These are phyloP conservation scores for Dastarcus helophoroides DNA, from an alignment of 2,888 invertebrate genomes.

Conservation along the genomic window DNA sequence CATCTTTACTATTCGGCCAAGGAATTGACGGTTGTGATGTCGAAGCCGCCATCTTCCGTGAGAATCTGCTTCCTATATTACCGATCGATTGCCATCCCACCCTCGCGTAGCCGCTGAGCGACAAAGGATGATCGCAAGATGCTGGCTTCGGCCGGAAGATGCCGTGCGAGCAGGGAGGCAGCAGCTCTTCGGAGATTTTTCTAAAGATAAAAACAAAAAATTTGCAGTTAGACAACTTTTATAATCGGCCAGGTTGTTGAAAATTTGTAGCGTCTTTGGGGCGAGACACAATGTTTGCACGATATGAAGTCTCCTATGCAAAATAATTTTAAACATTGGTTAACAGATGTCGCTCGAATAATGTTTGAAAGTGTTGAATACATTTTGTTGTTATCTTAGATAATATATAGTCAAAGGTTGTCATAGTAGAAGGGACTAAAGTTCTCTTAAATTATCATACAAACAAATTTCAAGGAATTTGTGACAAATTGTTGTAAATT, in stretches of 20 bases:
- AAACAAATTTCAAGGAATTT: no score
- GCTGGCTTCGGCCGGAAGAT: constrained; percentile 47
- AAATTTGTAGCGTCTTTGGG: no score
- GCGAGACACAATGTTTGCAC: no score
- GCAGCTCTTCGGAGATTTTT: constrained; percentile 49
- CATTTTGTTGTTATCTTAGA: no score
- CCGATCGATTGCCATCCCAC: constrained; percentile 36
- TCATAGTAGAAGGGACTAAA: no score
- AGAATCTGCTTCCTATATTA: constrained; percentile 43
- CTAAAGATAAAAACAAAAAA: constrained; percentile 29
- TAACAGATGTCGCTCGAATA: neutral
- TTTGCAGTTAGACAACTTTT: constrained; percentile 6
- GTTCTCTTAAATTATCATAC: no score
- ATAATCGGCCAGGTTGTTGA: constrained; percentile 3
- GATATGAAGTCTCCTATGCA: no score
- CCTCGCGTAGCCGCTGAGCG: constrained; percentile 33
- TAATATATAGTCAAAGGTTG: no score
- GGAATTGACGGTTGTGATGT: constrained; percentile 40
- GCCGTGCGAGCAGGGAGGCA: constrained; percentile 49
- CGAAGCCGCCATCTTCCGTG: constrained; percentile 49
- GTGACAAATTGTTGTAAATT: no score
- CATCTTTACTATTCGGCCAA: constrained; percentile 87
- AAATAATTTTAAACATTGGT: neutral
- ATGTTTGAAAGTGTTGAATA: no score
- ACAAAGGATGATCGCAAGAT: constrained; percentile 37